These are phyloP conservation scores for Leptestheria dahalacensis DNA, from an alignment of 1,140 invertebrate genomes.

Conservation along the genomic window DNA sequence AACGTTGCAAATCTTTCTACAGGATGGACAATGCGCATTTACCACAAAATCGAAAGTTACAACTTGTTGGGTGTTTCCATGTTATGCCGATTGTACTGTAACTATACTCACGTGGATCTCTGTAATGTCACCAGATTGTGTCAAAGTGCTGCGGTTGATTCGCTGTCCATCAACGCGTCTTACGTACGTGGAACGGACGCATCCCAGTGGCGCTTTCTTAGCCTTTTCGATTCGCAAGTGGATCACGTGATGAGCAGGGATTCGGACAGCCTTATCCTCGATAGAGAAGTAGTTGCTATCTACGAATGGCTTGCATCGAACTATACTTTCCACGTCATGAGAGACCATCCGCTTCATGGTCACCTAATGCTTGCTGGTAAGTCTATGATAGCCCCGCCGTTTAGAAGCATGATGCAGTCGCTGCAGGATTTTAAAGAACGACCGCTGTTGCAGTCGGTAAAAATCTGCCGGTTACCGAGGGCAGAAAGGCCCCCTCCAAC, in stretches of 20 bases:
- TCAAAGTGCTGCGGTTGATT: not conserved
- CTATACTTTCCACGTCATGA: constrained; percentile 18
- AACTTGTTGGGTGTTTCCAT: too few relatives aligned
- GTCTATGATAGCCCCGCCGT: too few relatives aligned
- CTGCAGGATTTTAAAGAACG: too few relatives aligned
- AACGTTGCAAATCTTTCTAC: not conserved
- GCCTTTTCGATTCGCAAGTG: constrained; percentile 8
- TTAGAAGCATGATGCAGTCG: too few relatives aligned
- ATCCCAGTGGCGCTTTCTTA: not conserved
- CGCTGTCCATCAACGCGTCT: not conserved
- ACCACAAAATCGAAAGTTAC: not conserved
- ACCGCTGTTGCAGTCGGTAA: too few relatives aligned
- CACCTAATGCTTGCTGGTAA: constrained; percentile 3
- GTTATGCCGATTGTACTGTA: not conserved
- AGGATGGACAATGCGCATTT: not conserved
- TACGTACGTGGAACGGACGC: not conserved
- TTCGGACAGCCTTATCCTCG: constrained; percentile 10
- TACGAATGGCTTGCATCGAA: constrained; percentile 17
- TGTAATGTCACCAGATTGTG: not conserved
- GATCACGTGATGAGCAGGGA: constrained; percentile 13
- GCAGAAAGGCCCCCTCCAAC: too few relatives aligned
- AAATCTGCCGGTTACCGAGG: too few relatives aligned
- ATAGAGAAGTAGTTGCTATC: constrained; percentile 16
- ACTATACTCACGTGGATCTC: not conserved
- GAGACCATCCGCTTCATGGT: constrained; percentile 12